Base-by-base conservation (phyloP, 2,797 vertebrate genomes). In the Cottoperca gobio region DNA sequence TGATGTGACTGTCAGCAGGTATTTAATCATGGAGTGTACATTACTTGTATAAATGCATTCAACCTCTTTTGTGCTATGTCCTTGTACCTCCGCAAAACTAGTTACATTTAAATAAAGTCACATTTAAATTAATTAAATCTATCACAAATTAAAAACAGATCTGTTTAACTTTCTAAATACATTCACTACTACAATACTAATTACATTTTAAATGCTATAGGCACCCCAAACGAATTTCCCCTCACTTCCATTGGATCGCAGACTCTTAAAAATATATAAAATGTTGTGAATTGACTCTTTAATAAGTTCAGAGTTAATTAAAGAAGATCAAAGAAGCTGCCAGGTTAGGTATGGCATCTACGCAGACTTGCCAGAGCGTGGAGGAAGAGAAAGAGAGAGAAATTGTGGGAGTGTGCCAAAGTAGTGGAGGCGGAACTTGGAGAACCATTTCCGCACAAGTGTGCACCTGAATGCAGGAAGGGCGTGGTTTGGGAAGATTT, bases 371-470 rank as follows among this genome's bases (percentile, higher is more conserved):
- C 31, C 53, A 26, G 48, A 48, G 19, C 43, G 12, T 68, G 57
- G 16, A 31, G 6, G 10, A 48, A 3, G 14, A 11, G 6, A 14
- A 54, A 17, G 4, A 31, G 40, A 33, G 33, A 26, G 7, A 75
- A 57, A 28, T 9, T n/a, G n/a, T n/a, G n/a, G n/a, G 4, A 37
- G 6, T 45, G 8, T 46, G 49, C 21, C 19, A 19, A 69, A 26
- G 52, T 1, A 3, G 16, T 21, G 6, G 14, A 48, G 62, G 53
- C 0, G 16, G 23, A 64, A 24, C 3, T 21, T 33, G 14, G 40
- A 8, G 10, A 33, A 71, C 26, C n/a, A 23, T 53, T 69, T 70
- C 57, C 7, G 53, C 39, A 17, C 26, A 4, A 78, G 26, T 9
- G 19, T 55, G 7, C 23, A 66, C 28, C 37, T 61, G 43, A 19